Evolutionary conservation across 2,888 invertebrate species (phyloP).

Genomic region (Oxystoma pomonae): DNA sequence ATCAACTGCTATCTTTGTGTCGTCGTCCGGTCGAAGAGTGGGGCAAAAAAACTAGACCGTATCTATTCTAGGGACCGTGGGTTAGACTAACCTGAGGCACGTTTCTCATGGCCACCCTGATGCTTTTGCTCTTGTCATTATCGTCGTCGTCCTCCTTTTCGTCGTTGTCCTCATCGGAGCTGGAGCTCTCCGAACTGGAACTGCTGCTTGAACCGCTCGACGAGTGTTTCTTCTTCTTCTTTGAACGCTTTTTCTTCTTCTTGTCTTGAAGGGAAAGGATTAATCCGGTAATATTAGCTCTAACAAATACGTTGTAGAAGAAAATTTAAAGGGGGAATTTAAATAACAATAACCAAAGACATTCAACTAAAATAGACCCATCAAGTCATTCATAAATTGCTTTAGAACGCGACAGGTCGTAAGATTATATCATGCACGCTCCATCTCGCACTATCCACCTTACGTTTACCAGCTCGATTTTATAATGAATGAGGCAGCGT

Average conservation of each 20-base stretch:
- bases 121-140: slow-evolving; percentile 55
- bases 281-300: not conserved
- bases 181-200: slow-evolving; percentile 48
- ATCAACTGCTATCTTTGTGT: not conserved
- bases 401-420: too few species aligned
- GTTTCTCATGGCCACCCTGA: slow-evolving; percentile 63
- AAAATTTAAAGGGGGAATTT: too few species aligned
- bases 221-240: slow-evolving; percentile 39
- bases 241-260: slow-evolving; percentile 57
- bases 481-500: too few species aligned
- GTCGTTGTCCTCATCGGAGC: slow-evolving; percentile 47
- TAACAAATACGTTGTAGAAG: too few species aligned
- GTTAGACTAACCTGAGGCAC: slow-evolving; percentile 36
- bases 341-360: too few species aligned
- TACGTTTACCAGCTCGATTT: too few species aligned
- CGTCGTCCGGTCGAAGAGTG: not conserved
- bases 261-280: slow-evolving; percentile 29
- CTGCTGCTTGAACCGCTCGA: slow-evolving; percentile 29
- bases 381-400: too few species aligned
- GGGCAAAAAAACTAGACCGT: too few species aligned
- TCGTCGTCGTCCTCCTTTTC: slow-evolving; percentile 43
- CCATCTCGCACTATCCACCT: too few species aligned
- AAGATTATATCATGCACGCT: too few species aligned
- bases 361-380: too few species aligned
- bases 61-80: too few species aligned